Conservation (phyloP, 2,113 vertebrate genomes). For the Rafetus swinhoei region DNA sequence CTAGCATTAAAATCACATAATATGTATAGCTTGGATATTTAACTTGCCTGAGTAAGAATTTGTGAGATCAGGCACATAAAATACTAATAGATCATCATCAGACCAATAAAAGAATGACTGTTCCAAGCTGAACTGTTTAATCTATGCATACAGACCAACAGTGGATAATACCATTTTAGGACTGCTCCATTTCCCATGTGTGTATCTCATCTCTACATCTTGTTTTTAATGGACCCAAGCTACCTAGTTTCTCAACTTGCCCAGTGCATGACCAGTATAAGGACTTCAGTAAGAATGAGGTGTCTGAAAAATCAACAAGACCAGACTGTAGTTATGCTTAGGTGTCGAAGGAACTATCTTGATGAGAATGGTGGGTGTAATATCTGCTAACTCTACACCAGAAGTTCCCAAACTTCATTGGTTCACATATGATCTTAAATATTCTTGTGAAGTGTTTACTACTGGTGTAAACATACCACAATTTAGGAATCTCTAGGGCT, state of each 20-base stretch:
- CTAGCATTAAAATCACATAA: too few relatives aligned
- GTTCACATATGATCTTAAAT: not conserved
- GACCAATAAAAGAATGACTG: slow-evolving; percentile 29
- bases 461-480: too few relatives aligned
- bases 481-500: not conserved
- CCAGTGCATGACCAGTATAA: not conserved
- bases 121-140: slow-evolving; percentile 15
- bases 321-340: not conserved
- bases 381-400: not conserved
- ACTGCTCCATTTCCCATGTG: not conserved
- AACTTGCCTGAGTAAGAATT: not conserved
- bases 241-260: not conserved
- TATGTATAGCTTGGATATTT: too few relatives aligned
- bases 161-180: not conserved
- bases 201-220: not conserved
- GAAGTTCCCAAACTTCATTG: not conserved
- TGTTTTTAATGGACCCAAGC: not conserved
- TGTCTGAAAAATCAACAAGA: not conserved
- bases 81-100: slow-evolving; percentile 23
- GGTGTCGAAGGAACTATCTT: not conserved
- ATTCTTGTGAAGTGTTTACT: not conserved
- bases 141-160: not conserved
- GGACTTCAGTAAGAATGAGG: not conserved
- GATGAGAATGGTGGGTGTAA: not conserved
- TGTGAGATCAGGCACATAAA: slow-evolving; percentile 25